Conservation (phyloP, 2,888 invertebrate genomes). For the Stomorhina lunata region DNA sequence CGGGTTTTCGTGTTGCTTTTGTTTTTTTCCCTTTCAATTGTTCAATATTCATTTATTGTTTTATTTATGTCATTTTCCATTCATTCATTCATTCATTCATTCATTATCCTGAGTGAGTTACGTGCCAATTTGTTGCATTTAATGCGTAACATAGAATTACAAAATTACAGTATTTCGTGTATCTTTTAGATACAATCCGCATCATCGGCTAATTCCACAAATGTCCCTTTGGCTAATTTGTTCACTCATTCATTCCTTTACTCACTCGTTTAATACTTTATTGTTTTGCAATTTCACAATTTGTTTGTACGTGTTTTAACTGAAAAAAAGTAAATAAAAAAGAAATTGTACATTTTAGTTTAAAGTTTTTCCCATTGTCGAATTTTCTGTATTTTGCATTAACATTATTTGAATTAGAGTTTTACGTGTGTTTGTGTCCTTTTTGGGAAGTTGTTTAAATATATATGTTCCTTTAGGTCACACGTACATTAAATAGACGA, state of each 20-base stretch:
- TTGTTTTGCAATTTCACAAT: conserved; percentile 51
- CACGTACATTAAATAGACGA: conserved; percentile 26
- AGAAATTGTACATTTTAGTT: conserved; percentile 8
- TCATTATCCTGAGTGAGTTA: conserved; percentile 42
- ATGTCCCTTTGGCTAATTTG: conserved; percentile 44
- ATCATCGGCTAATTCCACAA: conserved; percentile 60
- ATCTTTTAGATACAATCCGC: conserved; percentile 38
- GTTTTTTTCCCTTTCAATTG: background rate
- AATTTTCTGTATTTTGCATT: conserved; percentile 28
- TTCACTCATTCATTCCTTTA: background rate
- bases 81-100: conserved; percentile 21
- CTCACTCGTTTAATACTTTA: conserved; percentile 13
- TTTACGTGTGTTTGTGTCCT: background rate
- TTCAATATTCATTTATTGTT: background rate
- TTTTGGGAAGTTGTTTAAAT: background rate
- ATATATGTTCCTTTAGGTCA: background rate
- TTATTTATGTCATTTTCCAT: too few relatives aligned
- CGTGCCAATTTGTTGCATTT: conserved; percentile 60
- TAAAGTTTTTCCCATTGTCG: background rate
- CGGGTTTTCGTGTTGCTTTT: conserved; percentile 24
- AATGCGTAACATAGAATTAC: conserved; percentile 56
- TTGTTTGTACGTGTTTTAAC: conserved; percentile 40
- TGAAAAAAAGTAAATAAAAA: background rate
- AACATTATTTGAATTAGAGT: background rate
- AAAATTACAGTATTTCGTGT: too few relatives aligned